Evolutionary conservation across 2,888 invertebrate genomes (phyloP).

Genomic region (Tetrapedia diversipes): DNA sequence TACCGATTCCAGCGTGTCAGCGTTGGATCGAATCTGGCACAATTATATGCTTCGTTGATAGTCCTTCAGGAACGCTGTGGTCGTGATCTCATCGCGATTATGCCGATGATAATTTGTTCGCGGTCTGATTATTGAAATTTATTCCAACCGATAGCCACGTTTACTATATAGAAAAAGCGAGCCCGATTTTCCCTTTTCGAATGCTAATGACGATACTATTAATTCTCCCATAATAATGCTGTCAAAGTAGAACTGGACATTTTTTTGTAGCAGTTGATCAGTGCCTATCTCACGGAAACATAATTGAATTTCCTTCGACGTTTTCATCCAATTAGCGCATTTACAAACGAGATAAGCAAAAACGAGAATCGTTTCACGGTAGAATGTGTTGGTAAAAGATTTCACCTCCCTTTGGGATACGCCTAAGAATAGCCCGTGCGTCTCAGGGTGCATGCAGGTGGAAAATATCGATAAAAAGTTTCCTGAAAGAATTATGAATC

Average conservation of each 20-base stretch:
- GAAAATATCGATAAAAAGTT: slow-evolving; percentile 68
- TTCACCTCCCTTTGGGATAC: slow-evolving; percentile 1
- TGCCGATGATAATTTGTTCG: slow-evolving; percentile 30
- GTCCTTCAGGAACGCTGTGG: neutral
- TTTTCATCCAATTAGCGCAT: neutral
- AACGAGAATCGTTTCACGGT: no score
- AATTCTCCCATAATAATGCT: no score
- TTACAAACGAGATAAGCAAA: neutral
- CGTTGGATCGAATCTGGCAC: neutral
- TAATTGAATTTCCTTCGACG: neutral
- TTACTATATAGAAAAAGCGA: neutral
- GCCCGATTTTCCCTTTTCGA: neutral
- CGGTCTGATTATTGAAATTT: slow-evolving; percentile 37
- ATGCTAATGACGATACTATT: slow-evolving; percentile 26
- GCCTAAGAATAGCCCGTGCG: slow-evolving; percentile 1
- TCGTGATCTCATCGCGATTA: slow-evolving; percentile 19
- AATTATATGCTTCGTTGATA: slow-evolving; percentile 14
- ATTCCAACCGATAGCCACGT: slow-evolving; percentile 4
- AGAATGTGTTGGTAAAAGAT: no score
- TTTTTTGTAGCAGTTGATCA: no score
- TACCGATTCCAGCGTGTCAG: slow-evolving; percentile 5
- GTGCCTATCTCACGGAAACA: no score
- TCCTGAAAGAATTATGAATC: slow-evolving; percentile 68
- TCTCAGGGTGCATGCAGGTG: slow-evolving; percentile 58
- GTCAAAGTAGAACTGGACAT: no score